Percentiles rank a stretch among this genome's conserved stretches.
Conservation (phyloP, 2,113 vertebrate genomes). For the Tragelaphus buxtoni region DNA sequence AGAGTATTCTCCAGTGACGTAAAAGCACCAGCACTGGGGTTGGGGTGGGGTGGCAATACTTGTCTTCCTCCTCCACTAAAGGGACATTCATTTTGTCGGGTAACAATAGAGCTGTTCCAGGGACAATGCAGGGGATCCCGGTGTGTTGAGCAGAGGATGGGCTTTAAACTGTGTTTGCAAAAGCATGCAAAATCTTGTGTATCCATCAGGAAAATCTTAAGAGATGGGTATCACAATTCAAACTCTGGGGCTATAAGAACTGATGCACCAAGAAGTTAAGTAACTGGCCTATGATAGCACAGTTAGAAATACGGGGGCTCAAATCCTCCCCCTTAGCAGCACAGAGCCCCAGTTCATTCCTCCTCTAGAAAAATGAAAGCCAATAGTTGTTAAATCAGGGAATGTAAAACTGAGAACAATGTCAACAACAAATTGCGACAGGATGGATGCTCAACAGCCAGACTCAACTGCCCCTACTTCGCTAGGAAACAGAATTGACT, state of each 20-base stretch:
- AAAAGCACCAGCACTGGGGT: neutral
- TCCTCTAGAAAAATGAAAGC: neutral
- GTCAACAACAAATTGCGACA: neutral
- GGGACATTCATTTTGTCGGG: neutral
- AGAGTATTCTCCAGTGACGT: neutral
- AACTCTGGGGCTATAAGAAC: neutral
- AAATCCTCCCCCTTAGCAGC: neutral
- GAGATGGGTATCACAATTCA: neutral
- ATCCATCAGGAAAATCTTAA: neutral
- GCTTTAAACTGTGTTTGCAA: neutral
- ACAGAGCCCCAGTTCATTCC: accelerated
- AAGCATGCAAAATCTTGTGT: neutral
- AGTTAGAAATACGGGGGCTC: neutral
- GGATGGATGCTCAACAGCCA: neutral
- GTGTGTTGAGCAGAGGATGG: neutral
- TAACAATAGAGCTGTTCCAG: neutral
- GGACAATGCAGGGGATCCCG: too few species aligned
- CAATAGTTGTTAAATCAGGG: neutral
- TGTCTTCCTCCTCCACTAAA: neutral
- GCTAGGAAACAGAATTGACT: neutral
- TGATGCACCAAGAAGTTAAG: neutral
- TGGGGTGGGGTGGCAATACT: neutral
- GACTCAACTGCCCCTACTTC: neutral
- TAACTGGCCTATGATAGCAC: neutral
- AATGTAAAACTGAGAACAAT: neutral